Evolutionary conservation across 2,888 invertebrate genomes (phyloP), one percentile per base, ranked within the genome.

Genomic region (Napeogenes sylphis): DNA sequence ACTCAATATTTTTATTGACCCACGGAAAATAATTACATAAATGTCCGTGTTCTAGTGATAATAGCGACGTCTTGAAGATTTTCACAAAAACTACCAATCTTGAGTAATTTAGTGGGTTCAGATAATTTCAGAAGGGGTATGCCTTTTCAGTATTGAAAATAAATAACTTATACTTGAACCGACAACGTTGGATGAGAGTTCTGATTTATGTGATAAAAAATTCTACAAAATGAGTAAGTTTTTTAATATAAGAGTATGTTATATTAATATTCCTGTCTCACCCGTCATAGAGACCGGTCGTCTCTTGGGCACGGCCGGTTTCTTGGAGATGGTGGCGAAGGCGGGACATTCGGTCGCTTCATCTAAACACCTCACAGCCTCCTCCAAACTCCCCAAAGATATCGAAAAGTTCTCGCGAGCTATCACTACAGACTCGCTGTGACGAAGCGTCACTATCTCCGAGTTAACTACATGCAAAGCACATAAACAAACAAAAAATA

Each of bases 201-300:
- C 21, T 21, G 21, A 21, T 21, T 21, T 21, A 1, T 21, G 1
- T 21, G 21, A 21, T 21, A 21, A 21, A 21, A 21, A 21, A 21
- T 1, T 1, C 21, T 1, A 21, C 21, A 1, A 21, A 21, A 21
- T 21, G 21, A 21, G 21, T 21, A 55, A 55, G n/a, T 35, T n/a
- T 38, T 56, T 56, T 42, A 8, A 14, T 53, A 47, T 13, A 58
- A 21, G 13, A 60, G 56, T 58, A 38, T 45, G 56, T 13, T n/a
- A 51, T 30, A 53, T 45, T 35, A 47, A 8, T 10, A 42, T 10
- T 3, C 10, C 42, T 42, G 14, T 73, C 85, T 85, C 79, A 93
- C 93, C 93, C 80, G 92, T 87, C 92, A 93, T 92, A 61, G 93
- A 93, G 45, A 93, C 79, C 8, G 93, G 93, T 65, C 93, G 81